Conservation (phyloP, 2,113 vertebrate species). For the Garra rufa region DNA sequence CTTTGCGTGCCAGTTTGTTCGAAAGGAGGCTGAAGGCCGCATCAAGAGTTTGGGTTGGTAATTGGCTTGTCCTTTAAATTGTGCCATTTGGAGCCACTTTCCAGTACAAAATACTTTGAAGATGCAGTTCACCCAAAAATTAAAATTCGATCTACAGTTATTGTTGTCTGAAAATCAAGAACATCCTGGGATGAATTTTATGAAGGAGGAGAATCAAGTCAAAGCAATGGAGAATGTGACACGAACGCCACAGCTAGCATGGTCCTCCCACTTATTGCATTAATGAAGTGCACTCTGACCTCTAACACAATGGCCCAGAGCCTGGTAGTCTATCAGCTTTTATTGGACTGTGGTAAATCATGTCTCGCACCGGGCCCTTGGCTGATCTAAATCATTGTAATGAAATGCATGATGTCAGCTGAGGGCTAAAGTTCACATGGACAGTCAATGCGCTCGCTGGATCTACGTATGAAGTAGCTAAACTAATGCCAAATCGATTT, state of each 20-base stretch:
- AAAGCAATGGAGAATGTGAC: background rate
- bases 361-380: slow-evolving; percentile 43
- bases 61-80: slow-evolving; percentile 53
- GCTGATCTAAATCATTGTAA: slow-evolving; percentile 69
- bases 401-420: slow-evolving; percentile 68
- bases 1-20: slow-evolving; percentile 49
- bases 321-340: slow-evolving; percentile 64
- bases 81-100: background rate
- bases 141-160: background rate
- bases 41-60: slow-evolving; percentile 37
- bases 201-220: background rate
- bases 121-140: background rate
- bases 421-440: slow-evolving; percentile 55
- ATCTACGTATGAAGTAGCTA: background rate
- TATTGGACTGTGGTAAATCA: slow-evolving; percentile 70
- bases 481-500: slow-evolving; percentile 5
- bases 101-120: background rate
- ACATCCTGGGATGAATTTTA: background rate
- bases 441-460: background rate
- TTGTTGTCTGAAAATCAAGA: background rate
- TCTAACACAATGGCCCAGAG: slow-evolving; percentile 63
- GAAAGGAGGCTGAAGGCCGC: slow-evolving; percentile 35
- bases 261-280: slow-evolving; percentile 62
- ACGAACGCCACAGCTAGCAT: background rate
- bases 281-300: slow-evolving; percentile 71